Conservation (phyloP, 2,113 vertebrate species). For the Myrmecobius fasciatus region DNA sequence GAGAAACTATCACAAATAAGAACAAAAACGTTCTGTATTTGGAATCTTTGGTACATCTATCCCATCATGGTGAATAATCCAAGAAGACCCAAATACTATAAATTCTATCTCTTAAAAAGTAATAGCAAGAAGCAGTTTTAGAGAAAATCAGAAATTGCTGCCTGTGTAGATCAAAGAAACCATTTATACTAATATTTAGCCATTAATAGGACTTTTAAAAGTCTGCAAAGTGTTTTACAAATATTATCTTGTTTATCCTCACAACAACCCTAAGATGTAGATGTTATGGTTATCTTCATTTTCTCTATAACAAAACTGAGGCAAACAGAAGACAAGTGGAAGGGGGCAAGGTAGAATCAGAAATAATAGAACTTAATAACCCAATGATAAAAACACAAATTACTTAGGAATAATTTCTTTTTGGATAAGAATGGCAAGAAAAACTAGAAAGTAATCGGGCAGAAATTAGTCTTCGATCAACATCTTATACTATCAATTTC, state of each 20-base stretch:
- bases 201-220: neutral
- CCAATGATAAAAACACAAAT: neutral
- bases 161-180: neutral
- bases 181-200: neutral
- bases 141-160: neutral
- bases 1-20: slow-evolving; percentile 39
- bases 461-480: neutral
- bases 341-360: neutral
- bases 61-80: neutral
- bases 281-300: neutral
- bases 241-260: neutral
- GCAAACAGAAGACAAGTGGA: neutral
- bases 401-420: neutral
- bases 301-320: neutral
- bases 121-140: neutral
- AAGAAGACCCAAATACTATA: neutral
- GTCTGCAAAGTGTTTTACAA: neutral
- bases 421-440: neutral
- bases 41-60: slow-evolving; percentile 20
- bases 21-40: slow-evolving; percentile 18
- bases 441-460: neutral
- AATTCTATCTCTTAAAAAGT: neutral
- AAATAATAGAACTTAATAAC: neutral
- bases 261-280: neutral
- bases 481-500: neutral